Conservation (phyloP, 1,140 invertebrate species). For the Eriocheir sinensis region DNA sequence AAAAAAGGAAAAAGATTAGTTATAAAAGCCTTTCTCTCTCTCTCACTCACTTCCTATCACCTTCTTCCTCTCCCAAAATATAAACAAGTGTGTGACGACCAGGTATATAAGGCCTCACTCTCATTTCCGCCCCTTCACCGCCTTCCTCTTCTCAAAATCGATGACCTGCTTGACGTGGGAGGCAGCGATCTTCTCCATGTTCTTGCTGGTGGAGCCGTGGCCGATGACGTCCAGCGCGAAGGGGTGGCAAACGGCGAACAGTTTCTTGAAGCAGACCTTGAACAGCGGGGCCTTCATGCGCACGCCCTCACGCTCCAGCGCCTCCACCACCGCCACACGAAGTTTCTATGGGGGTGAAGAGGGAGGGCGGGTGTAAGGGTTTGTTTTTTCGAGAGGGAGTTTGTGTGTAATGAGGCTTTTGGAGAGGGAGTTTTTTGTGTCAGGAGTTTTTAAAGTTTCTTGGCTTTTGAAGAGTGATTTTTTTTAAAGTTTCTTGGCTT, state of each 20-base stretch:
- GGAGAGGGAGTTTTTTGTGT: no score
- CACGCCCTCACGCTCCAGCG: slow-evolving; percentile 74
- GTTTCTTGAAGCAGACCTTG: slow-evolving; percentile 78
- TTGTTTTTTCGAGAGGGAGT: no score
- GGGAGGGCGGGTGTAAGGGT: no score
- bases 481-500: no score
- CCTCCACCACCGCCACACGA: slow-evolving; percentile 71
- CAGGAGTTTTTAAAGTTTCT: no score
- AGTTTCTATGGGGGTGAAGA: slow-evolving; percentile 63
- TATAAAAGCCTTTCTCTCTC: no score
- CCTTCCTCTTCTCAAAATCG: slow-evolving; percentile 73
- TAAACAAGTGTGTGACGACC: no score
- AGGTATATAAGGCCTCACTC: no score
- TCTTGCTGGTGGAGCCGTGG: slow-evolving; percentile 76
- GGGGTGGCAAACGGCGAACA: slow-evolving; percentile 76
- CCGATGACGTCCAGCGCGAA: slow-evolving; percentile 77
- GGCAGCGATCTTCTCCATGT: slow-evolving; percentile 77
- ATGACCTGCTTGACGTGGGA: slow-evolving; percentile 78
- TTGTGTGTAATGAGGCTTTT: no score
- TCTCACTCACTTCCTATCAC: no score
- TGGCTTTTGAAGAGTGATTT: no score
- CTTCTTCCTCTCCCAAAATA: background rate
- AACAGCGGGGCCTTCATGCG: slow-evolving; percentile 76
- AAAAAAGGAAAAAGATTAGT: no score
- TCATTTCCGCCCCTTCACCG: slow-evolving; percentile 1